Base-by-base conservation (phyloP, 2,113 vertebrate species). In the Seriola rivoliana region DNA sequence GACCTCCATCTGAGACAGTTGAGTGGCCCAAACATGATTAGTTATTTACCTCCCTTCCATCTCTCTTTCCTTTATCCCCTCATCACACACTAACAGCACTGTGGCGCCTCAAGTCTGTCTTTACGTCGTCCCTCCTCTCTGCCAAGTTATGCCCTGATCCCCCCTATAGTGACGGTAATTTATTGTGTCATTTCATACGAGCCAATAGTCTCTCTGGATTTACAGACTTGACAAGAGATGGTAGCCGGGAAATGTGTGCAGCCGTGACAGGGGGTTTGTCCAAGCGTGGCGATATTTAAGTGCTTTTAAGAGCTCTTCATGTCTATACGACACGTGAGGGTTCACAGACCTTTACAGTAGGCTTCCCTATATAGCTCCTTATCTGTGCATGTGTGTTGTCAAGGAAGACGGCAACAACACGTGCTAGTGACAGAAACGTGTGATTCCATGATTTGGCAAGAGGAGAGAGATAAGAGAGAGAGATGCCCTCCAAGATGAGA, bases 11-110 rank as follows among this genome's bases (percentile, higher is more conserved):
- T 80, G 64, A 85, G 66, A 86, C 60, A 71, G 85, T 12, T 7
- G 71, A 92, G 64, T 58, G 81, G 80, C 78, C 83, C 57, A 80
- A 89, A 92, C 73, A 64, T 82, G 87, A 91, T 91, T 84, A 78
- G 83, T 81, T 82, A 82, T 88, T 89, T 85, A 77, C 76, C 72
- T 84, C 57, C 42, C 36, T 70, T 81, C 58, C 57, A 82, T 82
- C 70, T 80, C 48, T 34, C 42, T 60, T 59, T 32, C 62, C 66
- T 81, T 55, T 40, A 78, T 82, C 55, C 48, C 62, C 42, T 72
- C 77, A 71, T 80, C 70, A 74, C 57, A 78, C 50, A 83, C 55
- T 68, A 77, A 85, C 21, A 70, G 44, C 55, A 52, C 50, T 4
- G 25, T 46, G 12, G 52, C 16, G 17, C 66, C 80, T 60, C n/a